Evolutionary conservation across 2,888 invertebrate species (phyloP).

Genomic region (Tipula vernalis): DNA sequence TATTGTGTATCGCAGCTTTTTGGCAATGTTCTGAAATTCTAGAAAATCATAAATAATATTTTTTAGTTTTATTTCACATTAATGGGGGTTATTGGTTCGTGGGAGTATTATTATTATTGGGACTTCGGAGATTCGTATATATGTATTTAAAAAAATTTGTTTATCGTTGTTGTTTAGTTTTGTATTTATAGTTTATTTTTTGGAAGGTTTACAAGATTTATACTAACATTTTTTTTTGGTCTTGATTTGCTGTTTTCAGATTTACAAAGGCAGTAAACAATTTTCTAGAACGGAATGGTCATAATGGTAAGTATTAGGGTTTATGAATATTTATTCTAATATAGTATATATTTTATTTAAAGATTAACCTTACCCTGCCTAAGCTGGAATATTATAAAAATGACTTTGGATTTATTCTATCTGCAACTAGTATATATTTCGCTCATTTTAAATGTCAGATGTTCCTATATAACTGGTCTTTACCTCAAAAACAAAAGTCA

Average conservation of each 20-base stretch:
- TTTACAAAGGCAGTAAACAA: constrained; percentile 32
- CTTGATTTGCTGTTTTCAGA: constrained; percentile 29
- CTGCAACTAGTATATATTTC: no score
- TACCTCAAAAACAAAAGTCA: no score
- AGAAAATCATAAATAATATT: not conserved
- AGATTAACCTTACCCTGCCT: no score
- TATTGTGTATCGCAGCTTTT: not conserved
- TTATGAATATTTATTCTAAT: not conserved
- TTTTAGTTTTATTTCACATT: not conserved
- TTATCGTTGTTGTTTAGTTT: not conserved
- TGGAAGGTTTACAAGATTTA: not conserved
- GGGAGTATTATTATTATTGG: not conserved
- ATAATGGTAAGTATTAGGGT: constrained; percentile 33
- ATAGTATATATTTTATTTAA: no score
- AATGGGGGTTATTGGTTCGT: not conserved
- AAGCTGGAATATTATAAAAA: no score
- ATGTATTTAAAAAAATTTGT: not conserved
- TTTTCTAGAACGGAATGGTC: constrained; percentile 26
- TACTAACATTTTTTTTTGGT: constrained; percentile 13
- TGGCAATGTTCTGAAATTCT: not conserved
- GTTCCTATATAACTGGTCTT: no score
- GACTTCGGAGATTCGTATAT: not conserved
- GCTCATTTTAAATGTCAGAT: no score
- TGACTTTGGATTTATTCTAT: no score
- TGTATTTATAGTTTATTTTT: constrained; percentile 16